Conservation (phyloP, 2,888 invertebrate genomes). For the Auanema sp. region DNA sequence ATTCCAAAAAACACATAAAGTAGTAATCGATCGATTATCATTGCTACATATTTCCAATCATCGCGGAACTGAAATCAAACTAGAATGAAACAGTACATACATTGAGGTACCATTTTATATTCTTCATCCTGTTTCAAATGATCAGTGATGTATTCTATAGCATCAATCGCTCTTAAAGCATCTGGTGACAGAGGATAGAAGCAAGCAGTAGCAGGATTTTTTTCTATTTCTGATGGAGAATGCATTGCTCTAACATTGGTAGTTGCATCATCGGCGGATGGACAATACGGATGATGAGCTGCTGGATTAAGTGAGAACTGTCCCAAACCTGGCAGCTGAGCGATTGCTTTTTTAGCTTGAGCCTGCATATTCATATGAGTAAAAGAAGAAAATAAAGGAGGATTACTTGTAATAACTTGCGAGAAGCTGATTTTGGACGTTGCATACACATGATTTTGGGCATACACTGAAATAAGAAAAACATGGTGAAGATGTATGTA, state of each 20-base stretch:
- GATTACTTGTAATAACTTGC: neutral
- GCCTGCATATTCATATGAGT: neutral
- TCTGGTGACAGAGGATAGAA: slow-evolving; percentile 27
- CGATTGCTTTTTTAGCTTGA: slow-evolving; percentile 25
- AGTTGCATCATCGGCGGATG: slow-evolving; percentile 19
- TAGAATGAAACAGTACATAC: too few relatives aligned
- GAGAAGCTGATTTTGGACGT: slow-evolving; percentile 72
- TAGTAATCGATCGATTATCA: slow-evolving; percentile 68
- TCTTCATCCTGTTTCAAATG: slow-evolving; percentile 54
- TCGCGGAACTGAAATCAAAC: slow-evolving; percentile 64
- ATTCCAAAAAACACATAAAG: slow-evolving; percentile 68
- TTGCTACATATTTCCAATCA: slow-evolving; percentile 69
- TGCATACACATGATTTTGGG: slow-evolving; percentile 81
- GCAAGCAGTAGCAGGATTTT: slow-evolving; percentile 30
- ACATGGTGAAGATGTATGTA: neutral
- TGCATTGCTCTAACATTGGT: neutral
- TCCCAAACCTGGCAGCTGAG: slow-evolving; percentile 50
- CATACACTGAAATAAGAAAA: slow-evolving; percentile 39
- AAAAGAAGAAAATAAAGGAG: too few relatives aligned
- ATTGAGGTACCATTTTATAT: slow-evolving; percentile 48
- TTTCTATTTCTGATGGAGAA: slow-evolving; percentile 4
- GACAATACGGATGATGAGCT: slow-evolving; percentile 56
- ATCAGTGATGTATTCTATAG: slow-evolving; percentile 58
- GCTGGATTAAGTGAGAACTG: slow-evolving; percentile 50
- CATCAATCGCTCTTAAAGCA: slow-evolving; percentile 34